Evolutionary conservation across 2,888 invertebrate species (phyloP).

Genomic region (Calameuta idolon): DNA sequence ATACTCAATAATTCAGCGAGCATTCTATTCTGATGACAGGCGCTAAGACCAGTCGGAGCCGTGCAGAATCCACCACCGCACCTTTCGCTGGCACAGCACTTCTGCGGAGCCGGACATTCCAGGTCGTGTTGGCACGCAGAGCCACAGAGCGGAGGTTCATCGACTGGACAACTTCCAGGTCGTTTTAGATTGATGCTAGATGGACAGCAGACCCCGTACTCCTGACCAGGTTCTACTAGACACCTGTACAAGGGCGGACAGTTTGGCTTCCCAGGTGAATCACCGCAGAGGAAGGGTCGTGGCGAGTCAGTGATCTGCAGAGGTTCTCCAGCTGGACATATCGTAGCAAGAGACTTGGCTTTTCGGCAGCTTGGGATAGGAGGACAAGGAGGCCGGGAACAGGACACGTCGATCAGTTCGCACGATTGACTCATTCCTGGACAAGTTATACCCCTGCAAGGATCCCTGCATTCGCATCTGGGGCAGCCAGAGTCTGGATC

Average conservation of each 20-base stretch:
- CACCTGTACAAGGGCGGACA: slow-evolving; percentile 88
- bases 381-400: slow-evolving; percentile 83
- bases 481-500: slow-evolving; percentile 74
- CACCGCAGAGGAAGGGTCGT: slow-evolving; percentile 85
- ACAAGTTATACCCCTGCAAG: slow-evolving; percentile 81
- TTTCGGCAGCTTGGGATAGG: slow-evolving; percentile 88
- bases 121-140: slow-evolving; percentile 81
- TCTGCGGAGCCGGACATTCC: slow-evolving; percentile 85
- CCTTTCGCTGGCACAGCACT: slow-evolving; percentile 81
- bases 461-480: slow-evolving; percentile 84
- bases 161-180: slow-evolving; percentile 80
- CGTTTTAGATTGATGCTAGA: slow-evolving; percentile 81
- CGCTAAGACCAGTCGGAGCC: slow-evolving; percentile 77
- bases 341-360: slow-evolving; percentile 77
- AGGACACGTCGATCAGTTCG: slow-evolving; percentile 82
- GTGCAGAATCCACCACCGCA: slow-evolving; percentile 80
- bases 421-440: slow-evolving; percentile 79
- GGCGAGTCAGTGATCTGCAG: slow-evolving; percentile 72
- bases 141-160: slow-evolving; percentile 71
- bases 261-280: slow-evolving; percentile 82
- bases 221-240: slow-evolving; percentile 82
- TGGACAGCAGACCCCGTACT: slow-evolving; percentile 90
- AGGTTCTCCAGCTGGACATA: slow-evolving; percentile 80
- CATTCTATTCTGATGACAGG: slow-evolving; percentile 81
- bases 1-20: slow-evolving; percentile 81